phyloP scores from a whole-genome alignment of 1,140 invertebrate species.

The Leptestheria dahalacensis region DNA sequence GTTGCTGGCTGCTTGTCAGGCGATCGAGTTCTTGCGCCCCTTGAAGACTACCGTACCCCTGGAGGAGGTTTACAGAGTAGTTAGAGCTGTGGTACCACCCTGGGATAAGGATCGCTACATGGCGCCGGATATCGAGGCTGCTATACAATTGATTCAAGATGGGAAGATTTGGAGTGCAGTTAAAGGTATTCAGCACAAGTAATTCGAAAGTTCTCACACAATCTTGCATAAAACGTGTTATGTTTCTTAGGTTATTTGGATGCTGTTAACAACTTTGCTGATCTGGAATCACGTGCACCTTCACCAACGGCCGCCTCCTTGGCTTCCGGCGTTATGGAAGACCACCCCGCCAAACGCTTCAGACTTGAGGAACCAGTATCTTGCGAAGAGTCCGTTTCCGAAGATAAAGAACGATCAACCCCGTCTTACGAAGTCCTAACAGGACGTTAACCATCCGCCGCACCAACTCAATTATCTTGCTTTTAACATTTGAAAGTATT shows the following conservation, averaged over 20 bases:
- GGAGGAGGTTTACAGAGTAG: constrained; percentile 48
- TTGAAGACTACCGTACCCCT: constrained; percentile 49
- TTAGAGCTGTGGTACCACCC: constrained; percentile 38
- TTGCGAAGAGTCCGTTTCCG: background rate
- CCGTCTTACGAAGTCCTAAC: background rate
- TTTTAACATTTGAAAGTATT: too few relatives aligned
- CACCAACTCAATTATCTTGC: too few relatives aligned
- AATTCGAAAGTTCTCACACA: background rate
- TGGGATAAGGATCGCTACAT: constrained; percentile 51
- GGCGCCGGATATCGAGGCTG: constrained; percentile 47
- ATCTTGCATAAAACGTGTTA: background rate
- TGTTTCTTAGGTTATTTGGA: constrained; percentile 8
- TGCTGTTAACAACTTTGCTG: background rate
- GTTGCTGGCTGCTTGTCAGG: constrained; percentile 52
- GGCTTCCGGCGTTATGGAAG: background rate
- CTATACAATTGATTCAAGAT: constrained; percentile 38
- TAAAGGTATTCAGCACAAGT: constrained; percentile 5
- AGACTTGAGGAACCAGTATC: background rate
- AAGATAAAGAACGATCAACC: background rate
- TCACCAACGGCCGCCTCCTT: background rate
- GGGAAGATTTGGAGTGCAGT: constrained; percentile 41
- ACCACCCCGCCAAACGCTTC: background rate
- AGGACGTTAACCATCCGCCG: too few relatives aligned
- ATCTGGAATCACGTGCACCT: constrained; percentile 1
- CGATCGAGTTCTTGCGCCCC: constrained; percentile 55